Base-by-base conservation (phyloP, 2,797 vertebrate genomes). In the Lepidocolaptes lacrymiger region DNA sequence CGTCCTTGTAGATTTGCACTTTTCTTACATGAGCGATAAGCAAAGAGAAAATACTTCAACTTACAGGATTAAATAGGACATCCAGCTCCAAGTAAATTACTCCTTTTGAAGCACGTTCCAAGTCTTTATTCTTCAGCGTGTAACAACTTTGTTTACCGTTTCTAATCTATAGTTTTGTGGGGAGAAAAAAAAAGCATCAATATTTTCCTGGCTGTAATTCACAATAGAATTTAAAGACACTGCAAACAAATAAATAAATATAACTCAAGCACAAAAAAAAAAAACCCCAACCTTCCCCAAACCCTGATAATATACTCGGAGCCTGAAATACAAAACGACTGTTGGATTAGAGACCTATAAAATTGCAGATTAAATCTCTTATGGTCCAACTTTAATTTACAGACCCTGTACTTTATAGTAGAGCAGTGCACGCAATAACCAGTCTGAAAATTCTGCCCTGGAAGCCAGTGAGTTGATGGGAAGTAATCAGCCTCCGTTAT, bases 41-140 rank as follows among this genome's bases (percentile, higher is more conserved):
- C 39, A 87, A 82, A 89, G 36, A 51, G 32, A 39, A 75, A 87
- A 64, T 46, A 44, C 24, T 54, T 88, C 32, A 49, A 96, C 98
- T 99, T 98, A 99, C 99, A 88, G 98, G 98, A 97, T 99, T 99
- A 96, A 98, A 99, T 52, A 99, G 97, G 56, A 99, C 96, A 21
- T 99, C 99, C 97, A 99, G 93, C 91, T 98, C 98, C 97, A 99
- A 97, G 76, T 99, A 99, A 97, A 99, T 98, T 51, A 97, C 98
- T 97, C 99, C 99, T 98, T 99, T 99, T 61, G 98, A 98, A 43
- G 96, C 91, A 88, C 95, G 95, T 69, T 97, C 98, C 97, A 99
- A 97, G 94, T 99, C 97, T 97, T 99, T 99, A 97, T 99, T 99
- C 97, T 99, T 99, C 96, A 99, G 83, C 1, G 96, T 87, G n/a